These are phyloP conservation scores for Xenopus tropicalis DNA, from an alignment of 2,113 vertebrate genomes.

Conservation along the genomic window UCB_Xtro_10.0 CM004446.2:117699501-117700000, in stretches of 20 bases:
- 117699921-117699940: neutral
- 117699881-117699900: neutral
- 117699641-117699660: no score
- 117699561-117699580: no score
- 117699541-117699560: no score
- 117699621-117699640: no score
- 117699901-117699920: neutral
- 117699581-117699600: no score
- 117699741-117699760: conserved; percentile 5
- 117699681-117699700: neutral
- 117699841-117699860: neutral
- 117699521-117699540: no score
- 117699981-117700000: neutral
- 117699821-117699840: neutral
- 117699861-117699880: neutral
- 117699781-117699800: neutral
- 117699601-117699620: no score
- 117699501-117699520: no score
- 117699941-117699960: neutral
- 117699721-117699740: neutral
- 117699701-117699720: neutral
- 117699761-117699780: neutral
- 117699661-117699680: no score
- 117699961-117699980: neutral
- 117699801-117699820: neutral